These are phyloP conservation scores for Spinus pinus DNA, from an alignment of 2,797 vertebrate genomes.

Conservation along the genomic window DNA sequence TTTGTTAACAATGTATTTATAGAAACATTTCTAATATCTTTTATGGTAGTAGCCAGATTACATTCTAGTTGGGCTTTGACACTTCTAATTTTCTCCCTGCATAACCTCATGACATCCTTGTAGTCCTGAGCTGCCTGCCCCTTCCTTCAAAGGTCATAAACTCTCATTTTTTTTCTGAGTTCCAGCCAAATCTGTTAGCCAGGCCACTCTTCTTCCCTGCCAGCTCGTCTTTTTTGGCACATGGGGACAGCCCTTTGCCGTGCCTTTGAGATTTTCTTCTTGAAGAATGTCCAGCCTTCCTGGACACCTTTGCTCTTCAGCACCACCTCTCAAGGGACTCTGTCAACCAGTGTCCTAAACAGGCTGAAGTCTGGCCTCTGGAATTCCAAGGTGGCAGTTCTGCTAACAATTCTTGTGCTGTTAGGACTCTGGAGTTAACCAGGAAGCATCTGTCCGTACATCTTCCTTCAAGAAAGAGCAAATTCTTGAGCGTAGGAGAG, in stretches of 20 bases:
- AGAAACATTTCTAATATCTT: no score
- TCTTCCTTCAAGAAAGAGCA: not conserved
- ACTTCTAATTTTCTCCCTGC: no score
- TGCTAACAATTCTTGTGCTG: not conserved
- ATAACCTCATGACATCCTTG: no score
- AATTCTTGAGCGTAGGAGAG: not conserved
- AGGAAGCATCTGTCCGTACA: not conserved
- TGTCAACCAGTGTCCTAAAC: not conserved
- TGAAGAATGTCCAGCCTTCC: not conserved
- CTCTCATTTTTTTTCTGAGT: no score
- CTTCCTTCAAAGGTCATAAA: no score
- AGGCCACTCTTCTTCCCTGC: not conserved
- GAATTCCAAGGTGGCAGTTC: not conserved
- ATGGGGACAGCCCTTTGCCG: not conserved
- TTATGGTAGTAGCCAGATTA: no score
- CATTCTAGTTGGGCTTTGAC: no score
- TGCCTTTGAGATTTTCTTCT: not conserved
- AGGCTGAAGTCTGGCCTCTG: not conserved
- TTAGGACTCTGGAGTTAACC: not conserved
- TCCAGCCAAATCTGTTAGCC: no score
- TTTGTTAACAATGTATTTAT: no score
- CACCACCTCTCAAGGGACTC: not conserved
- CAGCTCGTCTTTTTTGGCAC: not conserved
- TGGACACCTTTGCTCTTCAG: not conserved
- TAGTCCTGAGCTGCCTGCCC: no score